These are phyloP conservation scores for Macheiramphus alcinus DNA, from an alignment of 2,113 vertebrate species.

Conservation along the genomic window DNA sequence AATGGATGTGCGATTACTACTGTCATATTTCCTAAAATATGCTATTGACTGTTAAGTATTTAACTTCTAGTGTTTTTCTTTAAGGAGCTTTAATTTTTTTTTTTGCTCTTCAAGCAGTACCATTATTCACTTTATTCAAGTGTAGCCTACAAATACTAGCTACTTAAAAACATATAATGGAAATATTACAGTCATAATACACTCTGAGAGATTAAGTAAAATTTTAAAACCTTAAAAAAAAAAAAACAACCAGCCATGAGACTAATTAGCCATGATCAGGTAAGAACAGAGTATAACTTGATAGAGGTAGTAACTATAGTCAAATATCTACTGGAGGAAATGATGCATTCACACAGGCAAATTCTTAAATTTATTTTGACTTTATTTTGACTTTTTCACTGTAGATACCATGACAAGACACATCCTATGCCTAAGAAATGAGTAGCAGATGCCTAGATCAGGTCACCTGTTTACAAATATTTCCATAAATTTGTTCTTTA, in stretches of 20 bases:
- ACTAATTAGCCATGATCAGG: neutral
- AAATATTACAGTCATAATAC: neutral
- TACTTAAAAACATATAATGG: neutral
- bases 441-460: neutral
- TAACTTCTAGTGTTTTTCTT: neutral
- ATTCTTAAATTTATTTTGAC: neutral
- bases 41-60: neutral
- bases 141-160: neutral
- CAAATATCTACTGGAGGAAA: neutral
- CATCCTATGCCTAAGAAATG: neutral
- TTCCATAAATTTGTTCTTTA: neutral
- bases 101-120: neutral
- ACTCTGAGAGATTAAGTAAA: neutral
- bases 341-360: neutral
- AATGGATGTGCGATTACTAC: neutral
- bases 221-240: neutral
- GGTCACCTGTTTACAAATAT: constrained; percentile 10
- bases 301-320: neutral
- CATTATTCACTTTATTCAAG: neutral
- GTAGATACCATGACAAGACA: neutral
- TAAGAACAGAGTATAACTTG: neutral
- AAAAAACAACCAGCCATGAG: neutral
- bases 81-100: neutral
- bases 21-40: neutral
- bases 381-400: constrained; percentile 9